These are phyloP conservation scores for Dolichotis patagonum DNA, from an alignment of 2,113 vertebrate species.

Conservation along the genomic window DNA sequence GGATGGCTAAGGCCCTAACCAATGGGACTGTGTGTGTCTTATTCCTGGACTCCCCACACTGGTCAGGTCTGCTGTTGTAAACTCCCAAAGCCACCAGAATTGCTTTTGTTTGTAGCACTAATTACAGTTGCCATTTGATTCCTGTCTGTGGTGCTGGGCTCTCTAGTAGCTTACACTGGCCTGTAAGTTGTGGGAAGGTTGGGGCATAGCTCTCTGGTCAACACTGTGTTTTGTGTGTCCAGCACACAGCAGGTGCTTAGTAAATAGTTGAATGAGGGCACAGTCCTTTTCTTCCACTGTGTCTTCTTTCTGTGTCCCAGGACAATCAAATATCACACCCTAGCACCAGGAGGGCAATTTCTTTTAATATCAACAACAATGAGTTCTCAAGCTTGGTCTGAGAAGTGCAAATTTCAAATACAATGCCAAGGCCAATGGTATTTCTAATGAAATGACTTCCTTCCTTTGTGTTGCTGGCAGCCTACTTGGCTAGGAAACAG, in stretches of 20 bases:
- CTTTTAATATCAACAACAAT: background rate
- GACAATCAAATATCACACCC: background rate
- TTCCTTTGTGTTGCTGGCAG: background rate
- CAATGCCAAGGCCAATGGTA: fast-evolving
- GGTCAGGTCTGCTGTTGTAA: background rate
- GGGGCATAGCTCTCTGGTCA: background rate
- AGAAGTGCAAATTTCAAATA: conserved; percentile 44
- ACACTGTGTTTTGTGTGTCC: fast-evolving
- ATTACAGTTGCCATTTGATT: background rate
- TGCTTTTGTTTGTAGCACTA: background rate
- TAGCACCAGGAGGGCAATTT: background rate
- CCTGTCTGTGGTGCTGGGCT: background rate
- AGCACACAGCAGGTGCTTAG: background rate
- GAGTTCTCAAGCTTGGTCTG: background rate
- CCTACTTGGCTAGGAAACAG: background rate
- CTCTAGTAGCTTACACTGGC: background rate
- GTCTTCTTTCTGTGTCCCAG: background rate
- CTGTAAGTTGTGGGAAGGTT: background rate
- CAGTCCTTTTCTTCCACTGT: background rate
- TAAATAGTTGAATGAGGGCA: background rate
- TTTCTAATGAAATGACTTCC: background rate
- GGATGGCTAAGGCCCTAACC: background rate
- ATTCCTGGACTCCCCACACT: background rate
- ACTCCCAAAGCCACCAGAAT: background rate
- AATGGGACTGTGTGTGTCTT: background rate